Evolutionary conservation across 2,797 vertebrate species (phyloP).

Genomic region (Chaunax sp.): DNA sequence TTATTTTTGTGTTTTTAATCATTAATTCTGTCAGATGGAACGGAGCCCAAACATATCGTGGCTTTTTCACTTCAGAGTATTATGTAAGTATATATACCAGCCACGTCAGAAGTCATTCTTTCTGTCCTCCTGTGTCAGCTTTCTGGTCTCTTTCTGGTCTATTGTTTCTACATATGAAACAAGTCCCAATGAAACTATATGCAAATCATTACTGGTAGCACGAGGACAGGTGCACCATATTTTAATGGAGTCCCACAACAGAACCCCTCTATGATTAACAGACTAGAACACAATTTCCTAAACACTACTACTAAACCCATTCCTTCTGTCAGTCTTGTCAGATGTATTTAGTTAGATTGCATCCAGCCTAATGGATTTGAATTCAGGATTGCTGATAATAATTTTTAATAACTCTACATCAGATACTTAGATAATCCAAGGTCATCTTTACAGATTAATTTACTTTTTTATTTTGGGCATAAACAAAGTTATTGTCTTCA

Average conservation of each 20-base stretch:
- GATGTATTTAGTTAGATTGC: background rate
- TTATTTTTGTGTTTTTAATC: background rate
- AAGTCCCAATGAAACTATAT: conserved; percentile 53
- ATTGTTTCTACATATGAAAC: conserved; percentile 22
- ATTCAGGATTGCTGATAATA: background rate
- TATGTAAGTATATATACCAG: conserved; percentile 86
- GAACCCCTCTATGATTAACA: background rate
- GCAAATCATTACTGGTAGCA: conserved; percentile 66
- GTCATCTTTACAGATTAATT: background rate
- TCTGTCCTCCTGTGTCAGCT: background rate
- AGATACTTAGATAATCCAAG: background rate
- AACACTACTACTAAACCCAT: background rate
- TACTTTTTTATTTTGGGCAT: background rate
- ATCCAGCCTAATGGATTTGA: background rate
- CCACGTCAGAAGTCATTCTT: background rate
- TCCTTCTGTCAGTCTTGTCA: background rate
- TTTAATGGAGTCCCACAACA: background rate
- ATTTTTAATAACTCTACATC: background rate
- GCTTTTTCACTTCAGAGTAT: conserved; percentile 95
- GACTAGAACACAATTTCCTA: background rate
- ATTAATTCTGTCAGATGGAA: conserved; percentile 88
- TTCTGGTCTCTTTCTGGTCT: background rate
- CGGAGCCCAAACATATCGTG: conserved; percentile 98
- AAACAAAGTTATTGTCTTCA: background rate
- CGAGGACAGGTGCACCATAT: conserved; percentile 30